These are phyloP conservation scores for Pelobates fuscus DNA, from an alignment of 2,113 vertebrate species.

Conservation along the genomic window DNA sequence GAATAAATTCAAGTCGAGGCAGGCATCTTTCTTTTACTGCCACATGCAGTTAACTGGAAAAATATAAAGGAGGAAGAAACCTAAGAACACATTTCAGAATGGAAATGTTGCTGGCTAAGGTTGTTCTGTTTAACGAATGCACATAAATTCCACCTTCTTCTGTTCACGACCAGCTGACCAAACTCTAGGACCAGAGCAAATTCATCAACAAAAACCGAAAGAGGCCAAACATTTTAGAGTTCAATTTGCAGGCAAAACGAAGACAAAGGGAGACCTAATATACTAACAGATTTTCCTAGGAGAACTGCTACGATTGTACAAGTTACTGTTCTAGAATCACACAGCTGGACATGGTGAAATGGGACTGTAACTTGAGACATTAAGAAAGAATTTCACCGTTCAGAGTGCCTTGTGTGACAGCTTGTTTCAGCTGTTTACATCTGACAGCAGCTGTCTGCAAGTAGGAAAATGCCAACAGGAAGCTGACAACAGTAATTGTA, in stretches of 20 bases:
- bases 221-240: conserved; percentile 56
- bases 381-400: background rate
- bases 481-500: conserved; percentile 16
- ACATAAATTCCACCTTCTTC: conserved; percentile 65
- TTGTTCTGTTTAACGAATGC: conserved; percentile 69
- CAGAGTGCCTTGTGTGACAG: background rate
- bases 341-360: conserved; percentile 20
- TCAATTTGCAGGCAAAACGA: conserved; percentile 56
- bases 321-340: conserved; percentile 50
- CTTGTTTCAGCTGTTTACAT: conserved; percentile 39
- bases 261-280: conserved; percentile 61
- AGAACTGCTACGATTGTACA: conserved; percentile 34
- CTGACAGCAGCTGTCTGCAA: conserved; percentile 47
- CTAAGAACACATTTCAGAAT: conserved; percentile 21
- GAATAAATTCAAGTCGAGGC: background rate
- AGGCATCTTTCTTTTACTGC: conserved; percentile 5
- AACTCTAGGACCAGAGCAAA: conserved; percentile 57
- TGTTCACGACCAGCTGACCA: conserved; percentile 65
- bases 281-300: conserved; percentile 60
- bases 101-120: background rate
- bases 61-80: background rate
- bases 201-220: conserved; percentile 56
- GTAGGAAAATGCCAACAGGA: conserved; percentile 18
- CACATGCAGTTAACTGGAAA: background rate
- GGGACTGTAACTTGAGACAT: background rate